Percentiles rank a stretch among this genome's conserved stretches.
Conservation (phyloP, 2,797 vertebrate species). For the Spinus olivaceus region DNA sequence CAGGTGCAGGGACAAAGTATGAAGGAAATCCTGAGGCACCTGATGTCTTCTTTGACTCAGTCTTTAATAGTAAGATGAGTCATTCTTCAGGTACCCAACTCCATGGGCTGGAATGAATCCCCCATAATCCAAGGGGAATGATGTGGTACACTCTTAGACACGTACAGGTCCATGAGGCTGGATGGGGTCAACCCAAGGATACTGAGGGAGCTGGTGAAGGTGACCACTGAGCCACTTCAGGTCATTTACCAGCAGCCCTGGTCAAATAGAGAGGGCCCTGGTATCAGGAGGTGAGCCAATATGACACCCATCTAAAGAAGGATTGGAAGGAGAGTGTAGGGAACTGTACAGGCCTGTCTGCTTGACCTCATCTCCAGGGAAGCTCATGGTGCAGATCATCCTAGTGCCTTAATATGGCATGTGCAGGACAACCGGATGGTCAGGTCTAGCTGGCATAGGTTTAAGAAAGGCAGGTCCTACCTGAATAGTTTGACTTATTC, state of each 20-base stretch:
- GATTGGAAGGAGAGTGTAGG: rapidly evolving
- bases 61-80: neutral
- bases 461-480: neutral
- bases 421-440: neutral
- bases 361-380: neutral
- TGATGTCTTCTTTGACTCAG: neutral
- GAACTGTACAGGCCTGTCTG: neutral
- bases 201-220: neutral
- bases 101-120: neutral
- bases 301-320: neutral
- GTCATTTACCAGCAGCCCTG: neutral
- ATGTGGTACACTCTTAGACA: neutral
- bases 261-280: too few species aligned
- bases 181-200: neutral
- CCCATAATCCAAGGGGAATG: neutral
- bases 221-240: neutral
- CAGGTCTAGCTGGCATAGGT: neutral
- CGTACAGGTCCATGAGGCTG: neutral
- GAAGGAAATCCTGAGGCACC: neutral
- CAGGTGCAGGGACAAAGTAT: neutral
- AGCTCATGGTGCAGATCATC: neutral
- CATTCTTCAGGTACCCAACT: neutral
- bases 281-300: neutral
- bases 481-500: neutral
- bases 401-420: neutral